Evolutionary conservation across 2,888 invertebrate genomes (phyloP), one percentile per base, ranked within the genome.

Genomic region (Platypus cylindrus): DNA sequence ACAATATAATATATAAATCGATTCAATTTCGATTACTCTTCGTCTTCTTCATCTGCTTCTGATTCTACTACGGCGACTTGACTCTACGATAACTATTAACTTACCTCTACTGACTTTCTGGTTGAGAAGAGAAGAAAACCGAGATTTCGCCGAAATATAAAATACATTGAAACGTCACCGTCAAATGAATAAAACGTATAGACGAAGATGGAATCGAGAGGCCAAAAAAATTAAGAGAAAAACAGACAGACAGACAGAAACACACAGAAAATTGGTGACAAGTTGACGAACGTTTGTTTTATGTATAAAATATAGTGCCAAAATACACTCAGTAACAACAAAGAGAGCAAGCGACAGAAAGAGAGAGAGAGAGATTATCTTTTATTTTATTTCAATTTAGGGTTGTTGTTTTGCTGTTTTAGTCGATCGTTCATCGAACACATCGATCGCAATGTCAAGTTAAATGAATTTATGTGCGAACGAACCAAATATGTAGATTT

Each of bases 81-180:
- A n/a, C n/a, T n/a, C n/a, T n/a, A n/a, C n/a, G n/a, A n/a, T n/a
- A n/a, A n/a, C n/a, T n/a, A n/a, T n/a, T n/a, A n/a, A n/a, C n/a
- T n/a, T n/a, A n/a, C n/a, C n/a, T n/a, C n/a, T n/a, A n/a, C n/a
- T n/a, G n/a, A n/a, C n/a, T n/a, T n/a, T n/a, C n/a, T n/a, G n/a
- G n/a, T n/a, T n/a, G n/a, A n/a, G n/a, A n/a, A n/a, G n/a, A n/a
- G 50, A 47, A 47, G 45, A 45, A 45, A 38, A 23, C 32, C 13
- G n/a, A n/a, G n/a, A 38, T 38, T 40, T 30, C 33, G 24, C 31
- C 38, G 44, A 41, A 40, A 39, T n/a, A n/a, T n/a, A n/a, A n/a
- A n/a, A n/a, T 46, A 48, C 52, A 52, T 53, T 53, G 51, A 53
- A 52, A 51, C 45, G 53, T 53, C 53, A 47, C 43, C 32, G 36